A percentile compares a stretch with the other conserved stretches of the same genome.
Conservation (phyloP, 2,888 invertebrate genomes). For the Synanthedon tipuliformis region DNA sequence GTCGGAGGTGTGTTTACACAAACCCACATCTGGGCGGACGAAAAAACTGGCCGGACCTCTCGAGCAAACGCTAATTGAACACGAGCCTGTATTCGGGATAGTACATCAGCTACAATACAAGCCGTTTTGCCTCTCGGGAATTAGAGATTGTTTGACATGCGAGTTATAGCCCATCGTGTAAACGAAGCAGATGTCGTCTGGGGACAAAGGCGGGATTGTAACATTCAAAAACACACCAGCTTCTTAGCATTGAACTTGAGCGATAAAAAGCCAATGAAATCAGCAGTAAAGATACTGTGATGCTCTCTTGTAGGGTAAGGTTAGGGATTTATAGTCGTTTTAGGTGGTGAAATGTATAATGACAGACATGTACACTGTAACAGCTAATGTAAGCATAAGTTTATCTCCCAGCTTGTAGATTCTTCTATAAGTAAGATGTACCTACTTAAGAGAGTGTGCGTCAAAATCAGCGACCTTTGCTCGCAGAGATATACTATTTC, state of each 20-base stretch:
- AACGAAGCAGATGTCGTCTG: constrained; percentile 41
- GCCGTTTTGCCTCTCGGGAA: constrained; percentile 26
- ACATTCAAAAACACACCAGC: constrained; percentile 27
- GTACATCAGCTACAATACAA: constrained; percentile 8
- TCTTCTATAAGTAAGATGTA: no score
- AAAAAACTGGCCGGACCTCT: constrained; percentile 65
- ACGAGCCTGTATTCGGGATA: constrained; percentile 16
- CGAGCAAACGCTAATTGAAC: constrained; percentile 59
- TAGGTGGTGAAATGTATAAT: not conserved
- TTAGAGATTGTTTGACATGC: constrained; percentile 44
- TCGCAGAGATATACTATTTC: no score
- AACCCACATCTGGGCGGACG: constrained; percentile 62
- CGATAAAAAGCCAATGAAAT: constrained; percentile 60
- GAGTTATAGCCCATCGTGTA: constrained; percentile 29
- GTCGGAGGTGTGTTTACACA: constrained; percentile 48
- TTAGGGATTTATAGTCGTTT: constrained; percentile 24
- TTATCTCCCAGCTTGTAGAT: no score
- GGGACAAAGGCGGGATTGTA: constrained; percentile 44
- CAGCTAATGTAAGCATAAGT: not conserved
- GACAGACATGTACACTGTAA: not conserved
- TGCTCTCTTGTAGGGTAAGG: constrained; percentile 43
- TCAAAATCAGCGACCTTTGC: no score
- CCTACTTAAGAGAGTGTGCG: no score
- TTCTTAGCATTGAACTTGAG: constrained; percentile 60
- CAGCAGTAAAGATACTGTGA: constrained; percentile 59